Conservation (phyloP, 2,113 vertebrate species). For the Sorex araneus region DNA sequence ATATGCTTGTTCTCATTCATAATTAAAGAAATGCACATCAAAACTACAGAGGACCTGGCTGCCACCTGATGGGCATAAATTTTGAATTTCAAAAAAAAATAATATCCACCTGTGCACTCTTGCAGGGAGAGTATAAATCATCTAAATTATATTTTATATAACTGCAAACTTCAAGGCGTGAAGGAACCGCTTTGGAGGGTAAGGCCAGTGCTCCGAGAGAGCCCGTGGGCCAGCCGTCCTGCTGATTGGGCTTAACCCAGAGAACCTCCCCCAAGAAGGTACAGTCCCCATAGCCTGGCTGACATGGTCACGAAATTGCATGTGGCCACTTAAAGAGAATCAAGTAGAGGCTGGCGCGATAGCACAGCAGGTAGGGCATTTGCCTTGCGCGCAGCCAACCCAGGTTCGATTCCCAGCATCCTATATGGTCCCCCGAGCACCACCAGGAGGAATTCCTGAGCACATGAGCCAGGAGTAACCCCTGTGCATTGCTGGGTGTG, state of each 20-base stretch:
- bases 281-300: neutral
- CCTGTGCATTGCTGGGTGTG: too few species aligned
- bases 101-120: rapidly evolving
- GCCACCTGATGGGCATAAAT: neutral
- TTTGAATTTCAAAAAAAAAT: neutral
- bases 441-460: too few species aligned
- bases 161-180: too few species aligned
- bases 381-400: too few species aligned
- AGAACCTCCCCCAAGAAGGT: neutral
- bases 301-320: neutral
- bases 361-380: too few species aligned
- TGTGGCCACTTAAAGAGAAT: neutral
- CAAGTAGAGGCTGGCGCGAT: neutral
- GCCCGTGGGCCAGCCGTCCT: neutral
- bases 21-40: neutral
- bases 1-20: neutral
- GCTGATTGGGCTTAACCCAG: neutral
- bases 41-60: neutral
- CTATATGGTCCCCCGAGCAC: too few species aligned
- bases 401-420: too few species aligned
- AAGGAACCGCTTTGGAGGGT: too few species aligned
- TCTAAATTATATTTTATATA: too few species aligned
- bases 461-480: too few species aligned
- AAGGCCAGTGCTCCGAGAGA: too few species aligned
- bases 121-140: neutral